Evolutionary conservation across 2,888 invertebrate genomes (phyloP), one percentile per base, ranked within the genome.

Genomic region (Tupiocoris notatus): DNA sequence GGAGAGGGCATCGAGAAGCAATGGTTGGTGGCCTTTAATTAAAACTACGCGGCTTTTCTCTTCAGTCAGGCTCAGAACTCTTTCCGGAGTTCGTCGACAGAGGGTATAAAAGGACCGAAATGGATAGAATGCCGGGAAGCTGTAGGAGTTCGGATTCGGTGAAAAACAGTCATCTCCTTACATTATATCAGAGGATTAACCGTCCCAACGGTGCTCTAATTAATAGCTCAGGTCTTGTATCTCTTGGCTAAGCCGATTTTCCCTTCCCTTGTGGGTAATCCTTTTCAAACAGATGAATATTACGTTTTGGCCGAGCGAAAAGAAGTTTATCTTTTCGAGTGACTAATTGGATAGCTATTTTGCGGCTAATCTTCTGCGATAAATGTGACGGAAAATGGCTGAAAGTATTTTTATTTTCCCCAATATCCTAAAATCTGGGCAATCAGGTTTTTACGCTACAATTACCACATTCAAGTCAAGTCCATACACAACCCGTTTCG

Each of bases 91-190:
- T n/a, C n/a, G n/a, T n/a, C n/a, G n/a, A n/a, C n/a, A n/a, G n/a
- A n/a, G n/a, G 39, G 39, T 12, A 39, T 39, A 39, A 39, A 39
- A 39, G n/a, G n/a, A n/a, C n/a, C n/a, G n/a, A n/a, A n/a, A n/a
- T n/a, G n/a, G 39, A 39, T 39, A 59, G 57, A 24, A 65, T 21
- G 22, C 54, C n/a, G 59, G 59, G 70, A 70, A 70, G 70, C 70
- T 70, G 23, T 70, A 70, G 70, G 59, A 70, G 70, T 70, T 70
- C 70, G 70, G 54, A 21, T 63, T 16, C 63, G 63, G 63, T 23
- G 59, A 59, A 70, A 70, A 70, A 70, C 70, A 70, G 58, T 70
- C 70, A 70, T 70, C 70, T 70, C 22, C 70, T 70, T 70, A 59
- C 18, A 18, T 17, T 39, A 39, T 39, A 39, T 39, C 39, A 9